Base-by-base conservation (phyloP, 2,797 vertebrate species). In the Enoplosus armatus region DNA sequence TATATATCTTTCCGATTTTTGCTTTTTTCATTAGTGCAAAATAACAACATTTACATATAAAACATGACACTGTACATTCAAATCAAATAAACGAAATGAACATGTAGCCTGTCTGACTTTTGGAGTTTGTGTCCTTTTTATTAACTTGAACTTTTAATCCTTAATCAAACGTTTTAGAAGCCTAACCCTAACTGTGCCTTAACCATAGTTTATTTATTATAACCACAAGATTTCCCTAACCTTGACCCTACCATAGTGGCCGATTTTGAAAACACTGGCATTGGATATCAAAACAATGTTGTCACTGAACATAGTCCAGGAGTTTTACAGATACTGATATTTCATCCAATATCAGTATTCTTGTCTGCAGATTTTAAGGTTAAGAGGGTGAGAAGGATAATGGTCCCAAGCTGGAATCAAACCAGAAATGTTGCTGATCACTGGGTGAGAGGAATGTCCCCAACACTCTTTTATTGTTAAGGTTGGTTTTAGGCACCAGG, bases 1-100 rank as follows among this genome's bases (percentile, higher is more conserved):
- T 64, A 59, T 72, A 9, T 54, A 11, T n/a, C 8, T 53, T 67
- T 20, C 27, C 35, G 24, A 33, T 58, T 67, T 70, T 35, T 3
- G 4, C 31, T 33, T 5, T 33, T 33, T 14, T 48, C 9, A 26
- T 41, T 5, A 26, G 8, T 60, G 14, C n/a, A 39, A 60, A 60
- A 24, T n/a, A 39, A 39, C 5, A 24, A 33, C 4, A 2, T 56
- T 35, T 22, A 56, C 56, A 39, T 10, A 14, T 2, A 59, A 37
- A 37, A 24, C 33, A 59, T 12, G 33, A 37, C 22, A 58, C 9
- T 58, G 31, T 11, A 7, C 5, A 22, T n/a, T 35, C 20, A 35
- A 35, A 56, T 27, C 1, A 29, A 33, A 33, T 20, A 20, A 16
- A 16, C 24, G 16, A 54, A 18, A 35, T 35, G 33, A 35, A 8